These are phyloP conservation scores for Eira barbara DNA, from an alignment of 2,113 vertebrate species.

Conservation along the genomic window DNA sequence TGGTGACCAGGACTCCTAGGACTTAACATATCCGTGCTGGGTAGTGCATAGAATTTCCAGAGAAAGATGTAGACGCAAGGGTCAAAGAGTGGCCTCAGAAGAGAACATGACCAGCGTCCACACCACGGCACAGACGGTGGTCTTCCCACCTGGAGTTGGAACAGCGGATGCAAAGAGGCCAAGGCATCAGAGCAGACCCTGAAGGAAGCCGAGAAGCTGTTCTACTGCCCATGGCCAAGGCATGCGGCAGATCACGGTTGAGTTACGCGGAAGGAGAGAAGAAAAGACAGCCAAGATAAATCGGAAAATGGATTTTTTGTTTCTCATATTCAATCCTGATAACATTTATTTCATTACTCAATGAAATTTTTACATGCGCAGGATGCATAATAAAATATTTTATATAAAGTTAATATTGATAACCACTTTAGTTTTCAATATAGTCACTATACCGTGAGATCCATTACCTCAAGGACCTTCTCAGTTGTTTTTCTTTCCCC, in stretches of 20 bases:
- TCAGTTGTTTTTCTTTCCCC: neutral
- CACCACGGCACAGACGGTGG: rapidly evolving
- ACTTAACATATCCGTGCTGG: rapidly evolving
- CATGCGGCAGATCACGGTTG: neutral
- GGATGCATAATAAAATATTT: conserved; percentile 52
- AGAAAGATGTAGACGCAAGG: rapidly evolving
- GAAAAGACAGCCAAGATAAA: conserved; percentile 8
- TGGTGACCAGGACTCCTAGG: too few species aligned
- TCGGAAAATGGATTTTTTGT: conserved; percentile 55
- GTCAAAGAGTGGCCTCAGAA: neutral
- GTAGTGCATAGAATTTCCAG: neutral
- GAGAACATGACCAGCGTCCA: rapidly evolving
- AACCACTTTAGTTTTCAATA: conserved; percentile 35
- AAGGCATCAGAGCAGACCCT: rapidly evolving
- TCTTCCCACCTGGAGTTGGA: neutral
- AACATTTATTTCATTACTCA: conserved; percentile 57
- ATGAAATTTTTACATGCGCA: conserved; percentile 37
- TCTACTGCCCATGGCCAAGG: rapidly evolving
- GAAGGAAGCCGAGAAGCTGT: rapidly evolving
- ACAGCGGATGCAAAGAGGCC: rapidly evolving
- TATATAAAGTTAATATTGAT: conserved; percentile 54
- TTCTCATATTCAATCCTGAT: conserved; percentile 50
- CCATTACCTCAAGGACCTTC: neutral
- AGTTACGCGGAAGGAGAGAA: neutral
- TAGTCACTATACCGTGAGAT: neutral